Evolutionary conservation across 2,797 vertebrate genomes (phyloP), one percentile per base, ranked within the genome.

Genomic region (Synaphobranchus kaupii): DNA sequence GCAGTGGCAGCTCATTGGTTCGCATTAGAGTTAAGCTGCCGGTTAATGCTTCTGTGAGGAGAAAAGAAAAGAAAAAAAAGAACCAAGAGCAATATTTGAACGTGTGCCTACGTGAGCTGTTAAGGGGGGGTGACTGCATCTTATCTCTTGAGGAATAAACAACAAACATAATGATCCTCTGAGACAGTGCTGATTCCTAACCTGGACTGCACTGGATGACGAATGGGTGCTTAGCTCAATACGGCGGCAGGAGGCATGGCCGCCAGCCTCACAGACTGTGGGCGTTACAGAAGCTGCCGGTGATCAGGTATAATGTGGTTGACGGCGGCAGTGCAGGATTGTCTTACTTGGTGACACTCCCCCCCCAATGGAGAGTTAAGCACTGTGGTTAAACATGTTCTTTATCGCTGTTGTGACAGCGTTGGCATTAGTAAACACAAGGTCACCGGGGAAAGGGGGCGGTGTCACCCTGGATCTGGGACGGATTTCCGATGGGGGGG

Each of bases 71-170:
- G 10, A 7, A 52, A 2, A 52, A 6, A 60, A 84, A 86, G 80
- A 54, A 54, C 7, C 20, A 0, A 20, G 34, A 85, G 81, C 84
- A 83, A 87, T 52, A 87, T 68, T 80, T 82, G 68, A 76, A 86
- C 39, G 87, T 86, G 56, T 60, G 66, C 63, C 48, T 25, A 87
- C 81, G 63, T 15, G 86, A n/a, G 87, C 83, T 83, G 83, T 90
- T 91, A 88, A 88, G n/a, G 22, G 22, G 84, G 89, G 80, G 89
- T 89, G 90, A 91, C 89, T 88, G 90, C 68, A 56, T 89, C 87
- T 90, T 82, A 90, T 92, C 89, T 92, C 47, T 15, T 20, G 87
- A 71, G 86, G 84, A 84, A 88, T 90, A 91, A 93, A 94, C 91
- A 92, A 89, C 90, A 89, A 86, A 87, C 90, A 87, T 90, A 86